Percentiles rank a stretch among this genome's conserved stretches.
Conservation (phyloP, 2,888 invertebrate species). For the Brachycybe producta region DNA sequence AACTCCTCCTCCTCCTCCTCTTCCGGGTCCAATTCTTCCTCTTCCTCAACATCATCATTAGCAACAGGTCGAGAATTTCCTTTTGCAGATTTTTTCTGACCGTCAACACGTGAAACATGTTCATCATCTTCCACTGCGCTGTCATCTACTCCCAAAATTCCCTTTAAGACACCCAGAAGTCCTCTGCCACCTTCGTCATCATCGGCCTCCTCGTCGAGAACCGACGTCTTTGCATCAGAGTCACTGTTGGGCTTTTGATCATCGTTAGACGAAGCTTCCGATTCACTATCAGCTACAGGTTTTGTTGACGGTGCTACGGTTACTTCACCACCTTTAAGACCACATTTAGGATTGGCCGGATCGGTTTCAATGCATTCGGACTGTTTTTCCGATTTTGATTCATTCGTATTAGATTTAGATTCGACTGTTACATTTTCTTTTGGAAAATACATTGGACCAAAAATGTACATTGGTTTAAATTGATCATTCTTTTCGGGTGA, state of each 20-base stretch:
- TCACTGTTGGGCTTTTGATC: constrained; percentile 1
- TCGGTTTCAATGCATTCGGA: neutral
- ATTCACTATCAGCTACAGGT: too few relatives aligned
- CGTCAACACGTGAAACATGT: too few relatives aligned
- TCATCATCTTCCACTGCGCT: neutral
- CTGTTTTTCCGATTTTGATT: neutral
- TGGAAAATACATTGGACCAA: constrained; percentile 14
- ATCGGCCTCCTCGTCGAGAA: neutral
- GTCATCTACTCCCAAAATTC: too few relatives aligned
- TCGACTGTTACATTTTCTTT: neutral
- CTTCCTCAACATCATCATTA: too few relatives aligned
- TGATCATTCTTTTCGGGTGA: constrained; percentile 4
- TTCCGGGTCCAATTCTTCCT: neutral
- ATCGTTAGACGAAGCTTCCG: too few relatives aligned
- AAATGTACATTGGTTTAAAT: constrained; percentile 13
- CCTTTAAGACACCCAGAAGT: too few relatives aligned
- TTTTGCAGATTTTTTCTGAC: too few relatives aligned
- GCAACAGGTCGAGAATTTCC: too few relatives aligned
- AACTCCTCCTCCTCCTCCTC: neutral
- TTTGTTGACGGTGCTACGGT: too few relatives aligned
- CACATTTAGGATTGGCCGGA: neutral
- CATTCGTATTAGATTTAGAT: neutral
- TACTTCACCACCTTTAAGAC: neutral
- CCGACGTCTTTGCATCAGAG: neutral
- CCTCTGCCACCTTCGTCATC: neutral